Evolutionary conservation across 2,113 vertebrate genomes (phyloP), one percentile per base, ranked within the genome.

Genomic region (Petrocephalus zakoni): DNA sequence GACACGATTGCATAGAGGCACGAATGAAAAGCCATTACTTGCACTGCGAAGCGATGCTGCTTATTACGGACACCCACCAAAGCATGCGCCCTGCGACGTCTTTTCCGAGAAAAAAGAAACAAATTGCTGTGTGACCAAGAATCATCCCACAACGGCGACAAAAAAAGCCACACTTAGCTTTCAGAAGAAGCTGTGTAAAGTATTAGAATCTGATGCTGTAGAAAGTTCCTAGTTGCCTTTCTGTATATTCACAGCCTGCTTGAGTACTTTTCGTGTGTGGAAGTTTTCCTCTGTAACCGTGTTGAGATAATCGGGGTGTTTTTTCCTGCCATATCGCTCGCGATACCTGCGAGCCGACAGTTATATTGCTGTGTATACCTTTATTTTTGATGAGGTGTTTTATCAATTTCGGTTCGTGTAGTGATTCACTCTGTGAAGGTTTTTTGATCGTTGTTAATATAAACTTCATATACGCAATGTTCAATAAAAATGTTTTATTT

Each of bases 401-500:
- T 96, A 95, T 93, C 61, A 96, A 96, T 97, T 99, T 96, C 92
- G 96, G 96, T 98, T 98, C 96, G 98, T 99, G 97, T 98, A 97
- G 98, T 99, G 97, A 98, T 97, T 96, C 96, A 97, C 97, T 96
- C 95, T 95, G 97, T 99, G 98, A 95, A 96, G 19, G 96, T 98
- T 98, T 98, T 98, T 97, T 97, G 97, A 97, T 97, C 96, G 98
- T 99, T 96, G 97, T 99, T 99, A 29, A 97, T 97, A 97, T 97
- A 97, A 98, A 97, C 10, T 97, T 98, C 95, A 97, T 97, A 97
- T 99, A 98, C 96, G 97, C 94, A 95, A 97, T 97, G 97, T 96
- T 97, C 97, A 99, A 99, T 99, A 98, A 99, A 98, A 99, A 97
- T 95, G 97, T 98, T 99, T 99, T 98, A 98, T 99, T 99, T 99